Conservation (phyloP, 2,113 vertebrate species). For the Cynoglossus semilaevis region DNA sequence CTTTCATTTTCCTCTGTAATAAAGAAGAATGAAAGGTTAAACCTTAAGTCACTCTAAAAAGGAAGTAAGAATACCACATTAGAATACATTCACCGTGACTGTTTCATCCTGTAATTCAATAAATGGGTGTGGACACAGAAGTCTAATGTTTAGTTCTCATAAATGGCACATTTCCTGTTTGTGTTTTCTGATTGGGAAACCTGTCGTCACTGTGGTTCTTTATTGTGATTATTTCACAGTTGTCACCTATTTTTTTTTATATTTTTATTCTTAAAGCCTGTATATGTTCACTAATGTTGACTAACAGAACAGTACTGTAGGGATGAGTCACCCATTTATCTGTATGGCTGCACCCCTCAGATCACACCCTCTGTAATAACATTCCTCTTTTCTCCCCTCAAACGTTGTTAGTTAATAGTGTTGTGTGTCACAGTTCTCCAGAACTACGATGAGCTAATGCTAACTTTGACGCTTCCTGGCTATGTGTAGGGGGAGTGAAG, state of each 20-base stretch:
- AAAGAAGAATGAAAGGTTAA: constrained; percentile 23
- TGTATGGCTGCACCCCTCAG: too few species aligned
- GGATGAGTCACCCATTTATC: too few species aligned
- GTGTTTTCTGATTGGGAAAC: constrained; percentile 4
- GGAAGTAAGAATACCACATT: constrained; percentile 26
- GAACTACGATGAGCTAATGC: too few species aligned
- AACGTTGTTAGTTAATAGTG: too few species aligned
- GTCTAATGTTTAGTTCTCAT: constrained; percentile 16
- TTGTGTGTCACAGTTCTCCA: too few species aligned
- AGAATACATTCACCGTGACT: constrained; percentile 8
- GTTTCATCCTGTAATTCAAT: constrained; percentile 5
- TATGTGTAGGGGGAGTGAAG: too few species aligned
- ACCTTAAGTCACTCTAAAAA: constrained; percentile 26
- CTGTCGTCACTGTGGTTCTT: constrained; percentile 21
- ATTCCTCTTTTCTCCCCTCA: too few species aligned
- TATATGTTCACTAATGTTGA: too few species aligned
- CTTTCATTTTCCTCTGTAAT: neutral
- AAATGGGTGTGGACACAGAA: constrained; percentile 18
- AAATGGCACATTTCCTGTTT: constrained; percentile 29
- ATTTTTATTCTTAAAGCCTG: too few species aligned
- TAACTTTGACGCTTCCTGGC: too few species aligned
- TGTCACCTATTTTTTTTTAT: neutral
- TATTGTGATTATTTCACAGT: constrained; percentile 1
- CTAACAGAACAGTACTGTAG: too few species aligned
- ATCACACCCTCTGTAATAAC: too few species aligned